These are phyloP conservation scores for Elachura formosa DNA, from an alignment of 2,113 vertebrate genomes.

Conservation along the genomic window DNA sequence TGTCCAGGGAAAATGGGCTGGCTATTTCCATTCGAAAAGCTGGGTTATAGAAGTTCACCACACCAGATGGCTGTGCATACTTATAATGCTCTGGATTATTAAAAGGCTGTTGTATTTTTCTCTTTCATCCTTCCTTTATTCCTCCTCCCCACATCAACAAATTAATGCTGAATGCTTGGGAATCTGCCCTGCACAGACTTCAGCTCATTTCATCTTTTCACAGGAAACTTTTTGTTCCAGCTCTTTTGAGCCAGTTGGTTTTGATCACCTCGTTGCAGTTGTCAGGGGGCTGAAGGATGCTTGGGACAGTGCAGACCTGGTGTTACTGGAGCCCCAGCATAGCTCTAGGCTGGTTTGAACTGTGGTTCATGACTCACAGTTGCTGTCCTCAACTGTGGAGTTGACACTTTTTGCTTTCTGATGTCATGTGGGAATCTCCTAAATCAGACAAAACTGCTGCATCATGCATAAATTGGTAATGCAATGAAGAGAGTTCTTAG, in stretches of 20 bases:
- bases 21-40: slow-evolving; percentile 39
- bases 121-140: slow-evolving; percentile 51
- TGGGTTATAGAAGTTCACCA: slow-evolving; percentile 46
- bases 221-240: background rate
- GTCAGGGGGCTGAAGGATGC: background rate
- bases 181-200: background rate
- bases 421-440: background rate
- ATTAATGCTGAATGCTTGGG: slow-evolving; percentile 22
- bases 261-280: background rate
- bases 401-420: background rate
- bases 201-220: background rate
- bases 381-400: background rate
- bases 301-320: fast-evolving
- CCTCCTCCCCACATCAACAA: slow-evolving; percentile 10
- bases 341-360: background rate
- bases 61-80: slow-evolving; percentile 51
- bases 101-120: slow-evolving; percentile 37
- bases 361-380: background rate
- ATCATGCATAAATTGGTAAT: background rate
- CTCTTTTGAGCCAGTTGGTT: background rate
- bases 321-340: background rate
- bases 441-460: background rate
- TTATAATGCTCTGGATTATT: slow-evolving; percentile 61
- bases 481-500: background rate
- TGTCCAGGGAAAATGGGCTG: background rate